A percentile compares a stretch with the other conserved stretches of the same genome.
Evolutionary conservation across 2,888 invertebrate species (phyloP).

Genomic region (Drosophila melanosoma): DNA sequence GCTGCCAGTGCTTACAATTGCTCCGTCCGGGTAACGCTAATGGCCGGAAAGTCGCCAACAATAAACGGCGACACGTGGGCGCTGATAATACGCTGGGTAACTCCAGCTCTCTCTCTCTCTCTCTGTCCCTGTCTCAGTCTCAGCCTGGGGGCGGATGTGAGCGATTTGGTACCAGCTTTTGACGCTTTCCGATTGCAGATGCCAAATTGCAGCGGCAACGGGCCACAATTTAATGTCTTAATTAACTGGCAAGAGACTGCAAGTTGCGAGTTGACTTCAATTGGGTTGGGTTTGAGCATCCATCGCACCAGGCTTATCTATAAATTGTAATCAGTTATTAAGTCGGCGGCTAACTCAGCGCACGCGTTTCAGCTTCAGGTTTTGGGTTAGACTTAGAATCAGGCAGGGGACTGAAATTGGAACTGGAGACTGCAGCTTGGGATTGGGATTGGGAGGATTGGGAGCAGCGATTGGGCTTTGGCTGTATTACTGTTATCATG

Average conservation of each 20-base stretch:
- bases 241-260: constrained; percentile 63
- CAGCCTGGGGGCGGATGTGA: constrained; percentile 75
- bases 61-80: constrained; percentile 76
- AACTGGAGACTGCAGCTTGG: not conserved
- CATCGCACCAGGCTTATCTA: constrained; percentile 66
- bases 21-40: constrained; percentile 60
- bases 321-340: constrained; percentile 83
- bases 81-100: constrained; percentile 61
- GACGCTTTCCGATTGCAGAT: constrained; percentile 49
- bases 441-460: constrained; percentile 19
- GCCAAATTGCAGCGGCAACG: constrained; percentile 56
- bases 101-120: not conserved
- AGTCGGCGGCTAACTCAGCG: constrained; percentile 57
- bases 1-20: constrained; percentile 17
- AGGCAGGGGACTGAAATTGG: constrained; percentile 14
- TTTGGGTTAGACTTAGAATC: constrained; percentile 28
- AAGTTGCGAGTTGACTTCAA: constrained; percentile 17
- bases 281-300: constrained; percentile 32
- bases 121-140: not conserved
- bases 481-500: constrained; percentile 67
- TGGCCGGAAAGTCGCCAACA: constrained; percentile 74
- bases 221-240: constrained; percentile 74
- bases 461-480: constrained; percentile 31
- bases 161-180: constrained; percentile 70
- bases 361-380: constrained; percentile 57